Evolutionary conservation across 2,797 vertebrate genomes (phyloP).

Genomic region (Aphelocoma californica): DNA sequence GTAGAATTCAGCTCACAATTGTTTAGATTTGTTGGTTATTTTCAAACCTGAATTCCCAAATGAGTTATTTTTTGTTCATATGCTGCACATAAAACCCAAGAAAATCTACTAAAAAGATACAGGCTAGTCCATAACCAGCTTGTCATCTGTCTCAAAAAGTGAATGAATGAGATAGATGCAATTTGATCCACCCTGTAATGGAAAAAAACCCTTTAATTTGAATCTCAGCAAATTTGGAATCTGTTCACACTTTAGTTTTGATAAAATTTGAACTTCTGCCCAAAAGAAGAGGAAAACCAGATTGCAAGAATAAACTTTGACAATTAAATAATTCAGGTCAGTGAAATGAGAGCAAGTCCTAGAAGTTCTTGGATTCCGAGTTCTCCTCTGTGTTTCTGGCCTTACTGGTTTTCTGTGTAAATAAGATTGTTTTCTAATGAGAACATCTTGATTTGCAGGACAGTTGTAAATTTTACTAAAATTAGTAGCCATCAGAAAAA

Average conservation of each 20-base stretch:
- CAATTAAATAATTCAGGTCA: neutral
- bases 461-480: neutral
- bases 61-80: neutral
- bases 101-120: neutral
- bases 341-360: neutral
- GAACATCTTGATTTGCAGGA: neutral
- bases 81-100: neutral
- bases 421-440: neutral
- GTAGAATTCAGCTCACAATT: neutral
- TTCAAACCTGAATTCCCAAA: neutral
- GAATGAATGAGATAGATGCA: neutral
- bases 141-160: neutral
- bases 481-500: neutral
- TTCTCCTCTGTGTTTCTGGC: neutral
- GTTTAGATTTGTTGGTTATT: neutral
- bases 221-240: neutral
- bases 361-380: neutral
- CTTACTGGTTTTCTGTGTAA: neutral
- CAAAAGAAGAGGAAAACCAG: neutral
- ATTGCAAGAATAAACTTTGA: neutral
- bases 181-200: neutral
- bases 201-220: neutral
- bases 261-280: neutral
- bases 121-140: neutral
- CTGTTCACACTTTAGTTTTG: neutral